Evolutionary conservation across 2,797 vertebrate species (phyloP).

Genomic region (Enoplosus armatus): DNA sequence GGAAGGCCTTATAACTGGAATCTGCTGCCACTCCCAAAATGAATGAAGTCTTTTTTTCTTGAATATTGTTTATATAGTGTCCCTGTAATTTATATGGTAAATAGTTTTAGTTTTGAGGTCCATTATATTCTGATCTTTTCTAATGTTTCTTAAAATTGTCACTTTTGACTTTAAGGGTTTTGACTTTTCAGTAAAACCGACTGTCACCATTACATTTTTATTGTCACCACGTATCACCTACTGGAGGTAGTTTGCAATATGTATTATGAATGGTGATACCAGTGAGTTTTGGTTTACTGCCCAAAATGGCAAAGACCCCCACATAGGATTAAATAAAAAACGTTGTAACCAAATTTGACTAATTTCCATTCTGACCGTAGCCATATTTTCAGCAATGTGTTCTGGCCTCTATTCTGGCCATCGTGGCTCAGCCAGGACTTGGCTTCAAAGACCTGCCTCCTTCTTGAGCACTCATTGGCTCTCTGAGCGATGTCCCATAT

Average conservation of each 20-base stretch:
- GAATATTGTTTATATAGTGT: background rate
- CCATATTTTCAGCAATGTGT: background rate
- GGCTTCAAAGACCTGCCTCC: slow-evolving; percentile 13
- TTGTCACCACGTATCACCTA: background rate
- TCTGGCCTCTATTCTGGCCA: slow-evolving; percentile 3
- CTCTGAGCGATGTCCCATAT: slow-evolving; percentile 23
- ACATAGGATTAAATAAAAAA: background rate
- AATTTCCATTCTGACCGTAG: background rate
- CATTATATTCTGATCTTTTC: background rate
- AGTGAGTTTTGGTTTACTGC: background rate
- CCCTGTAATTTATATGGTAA: background rate
- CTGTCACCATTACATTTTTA: no score
- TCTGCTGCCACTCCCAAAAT: background rate
- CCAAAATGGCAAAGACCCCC: background rate
- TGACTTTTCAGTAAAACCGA: no score
- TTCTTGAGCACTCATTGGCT: slow-evolving; percentile 31
- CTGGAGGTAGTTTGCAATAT: background rate
- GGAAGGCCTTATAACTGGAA: background rate
- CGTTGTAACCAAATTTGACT: background rate
- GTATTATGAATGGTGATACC: background rate
- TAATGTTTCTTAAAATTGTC: background rate
- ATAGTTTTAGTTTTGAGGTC: background rate
- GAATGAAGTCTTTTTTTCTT: background rate
- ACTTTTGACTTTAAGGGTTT: background rate
- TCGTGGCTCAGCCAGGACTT: slow-evolving; percentile 18